Evolutionary conservation across 1,140 invertebrate genomes (phyloP), one percentile per base, ranked within the genome.

Genomic region (Drosophila sulfurigaster): DNA sequence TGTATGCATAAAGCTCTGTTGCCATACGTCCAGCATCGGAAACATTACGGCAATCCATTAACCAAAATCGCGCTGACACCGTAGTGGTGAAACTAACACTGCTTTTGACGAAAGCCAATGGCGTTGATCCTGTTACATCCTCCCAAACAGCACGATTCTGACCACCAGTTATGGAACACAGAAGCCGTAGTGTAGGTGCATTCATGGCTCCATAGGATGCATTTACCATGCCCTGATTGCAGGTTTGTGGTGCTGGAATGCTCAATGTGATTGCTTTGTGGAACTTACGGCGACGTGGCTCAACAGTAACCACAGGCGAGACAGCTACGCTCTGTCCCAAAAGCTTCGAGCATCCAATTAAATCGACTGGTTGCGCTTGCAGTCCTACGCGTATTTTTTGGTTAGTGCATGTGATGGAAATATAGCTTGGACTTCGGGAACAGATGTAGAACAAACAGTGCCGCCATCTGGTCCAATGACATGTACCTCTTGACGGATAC

Each of bases 21-120:
- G 99, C 99, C 98, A 99, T 99, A 94, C 98, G 97, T n/a, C 98
- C 97, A 5, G 98, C 98, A 92, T 99, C 98, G 57, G 95, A 95
- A 15, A 99, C 96, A 92, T 99, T 99, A 82, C 99, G 95, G 91
- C 98, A 99, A 93, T 99, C 99, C 95, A 99, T 99, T 25, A 99
- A 93, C 98, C 99, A 99, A 93, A 99, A 99, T 86, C 98, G 95
- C n/a, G 99, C 99, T 1, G 99, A 99, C 0, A 99, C 99, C 3
- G 99, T 99, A 0, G 99, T 99, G 0, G 99, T 99, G 93, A 99
- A 99, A 11, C 98, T 99, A 0, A 99, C 98, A 91, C 98, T 99
- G 91, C 99, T 98, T 82, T 99, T 99, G 79, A 99, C 97, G 93
- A 99, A 99, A 0, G 98, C 98, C 41, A 99, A 94, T 1, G 98